Evolutionary conservation across 2,113 vertebrate species (phyloP), one percentile per base, ranked within the genome.

Genomic region (Odontophorus gujanensis): DNA sequence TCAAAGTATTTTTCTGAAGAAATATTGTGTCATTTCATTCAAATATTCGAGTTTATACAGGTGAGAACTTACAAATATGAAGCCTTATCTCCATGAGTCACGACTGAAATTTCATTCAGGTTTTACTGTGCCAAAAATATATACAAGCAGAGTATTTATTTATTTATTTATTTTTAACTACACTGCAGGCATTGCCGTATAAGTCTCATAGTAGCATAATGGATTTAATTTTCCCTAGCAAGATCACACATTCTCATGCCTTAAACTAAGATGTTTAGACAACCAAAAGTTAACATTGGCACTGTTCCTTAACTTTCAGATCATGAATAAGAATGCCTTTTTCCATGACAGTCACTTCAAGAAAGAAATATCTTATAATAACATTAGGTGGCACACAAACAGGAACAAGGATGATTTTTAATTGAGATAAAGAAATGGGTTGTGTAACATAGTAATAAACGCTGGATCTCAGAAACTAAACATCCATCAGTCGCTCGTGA

Each of bases 341-440:
- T 77, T 22, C 75, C 51, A 32, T 25, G 32, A 63, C 19, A 81
- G 28, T 81, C 51, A 62, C 28, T 91, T 38, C 59, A 15, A 21
- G 34, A 30, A 67, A 77, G 59, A 91, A 83, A 55, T 91, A 74
- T 87, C 63, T 89, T 24, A 71, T 47, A 79, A 45, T 76, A 66
- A 85, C 25, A 22, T 93, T 91, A 85, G 48, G 82, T 47, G 30
- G 55, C 87, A 87, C 21, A 66, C 28, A 55, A 81, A 93, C 79
- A 92, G 78, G 53, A 91, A 76, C 36, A 47, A 78, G 7, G 10
- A 92, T 93, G 7, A 59, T 69, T 95, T 94, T 67, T 92, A 86
- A 90, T 78, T 69, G 87, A 86, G 34, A 88, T 50, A 40, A 95
- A 81, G 21, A 76, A 40, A 25, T 43, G 4, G 8, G 2, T 34